phyloP scores from a whole-genome alignment of 1,140 invertebrate genomes.

The Temnothorax longispinosus region DNA sequence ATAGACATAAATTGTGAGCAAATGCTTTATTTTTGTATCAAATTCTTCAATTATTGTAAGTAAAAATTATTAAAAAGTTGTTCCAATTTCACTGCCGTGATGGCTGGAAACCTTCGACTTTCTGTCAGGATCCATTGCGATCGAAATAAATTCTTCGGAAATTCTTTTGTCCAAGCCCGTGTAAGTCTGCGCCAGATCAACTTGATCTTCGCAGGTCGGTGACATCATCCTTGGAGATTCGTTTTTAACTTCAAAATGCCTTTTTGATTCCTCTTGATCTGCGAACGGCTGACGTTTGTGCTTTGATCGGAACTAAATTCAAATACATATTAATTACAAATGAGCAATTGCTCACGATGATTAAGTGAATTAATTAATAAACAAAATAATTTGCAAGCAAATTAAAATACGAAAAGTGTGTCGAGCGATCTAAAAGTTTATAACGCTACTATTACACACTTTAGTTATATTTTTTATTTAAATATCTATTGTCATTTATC shows the following conservation, averaged over 20 bases:
- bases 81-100: conserved; percentile 81
- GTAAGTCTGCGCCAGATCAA: conserved; percentile 86
- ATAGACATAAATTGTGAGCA: not conserved
- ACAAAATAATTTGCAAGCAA: not conserved
- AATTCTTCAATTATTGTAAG: not conserved
- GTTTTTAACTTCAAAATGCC: conserved; percentile 74
- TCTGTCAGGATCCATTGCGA: conserved; percentile 85
- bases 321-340: not conserved
- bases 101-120: conserved; percentile 83
- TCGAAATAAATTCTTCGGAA: conserved; percentile 87
- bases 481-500: not conserved
- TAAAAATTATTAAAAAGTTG: conserved; percentile 51
- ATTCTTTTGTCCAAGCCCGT: conserved; percentile 87
- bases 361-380: not conserved
- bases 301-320: conserved; percentile 70
- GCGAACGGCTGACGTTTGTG: conserved; percentile 76
- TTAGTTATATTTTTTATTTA: not conserved
- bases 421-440: not conserved
- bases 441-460: too few species aligned
- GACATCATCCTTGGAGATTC: conserved; percentile 79
- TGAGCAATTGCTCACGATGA: not conserved
- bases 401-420: not conserved
- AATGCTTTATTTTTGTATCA: not conserved
- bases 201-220: conserved; percentile 80
- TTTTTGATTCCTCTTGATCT: conserved; percentile 76